Conservation (phyloP, 2,113 vertebrate species). For the Rhabdomys dilectus region DNA sequence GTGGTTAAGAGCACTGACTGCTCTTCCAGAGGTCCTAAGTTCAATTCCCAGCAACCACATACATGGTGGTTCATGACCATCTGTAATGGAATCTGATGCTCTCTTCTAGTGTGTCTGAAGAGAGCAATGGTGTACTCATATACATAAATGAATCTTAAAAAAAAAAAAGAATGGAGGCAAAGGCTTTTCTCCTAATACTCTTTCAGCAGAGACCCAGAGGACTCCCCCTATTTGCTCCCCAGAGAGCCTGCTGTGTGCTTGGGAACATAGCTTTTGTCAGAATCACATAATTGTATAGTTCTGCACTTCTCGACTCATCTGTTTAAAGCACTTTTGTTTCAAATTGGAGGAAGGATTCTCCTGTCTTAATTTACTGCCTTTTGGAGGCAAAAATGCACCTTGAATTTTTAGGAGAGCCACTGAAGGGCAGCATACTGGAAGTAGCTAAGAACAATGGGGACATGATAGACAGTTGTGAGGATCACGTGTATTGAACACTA, state of each 20-base stretch:
- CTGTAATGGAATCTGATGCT: too few relatives aligned
- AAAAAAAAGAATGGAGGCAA: neutral
- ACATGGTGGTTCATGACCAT: too few relatives aligned
- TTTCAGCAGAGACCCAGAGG: neutral
- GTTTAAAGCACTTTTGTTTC: neutral
- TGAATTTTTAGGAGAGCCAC: neutral
- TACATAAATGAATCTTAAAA: neutral
- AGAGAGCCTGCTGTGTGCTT: neutral
- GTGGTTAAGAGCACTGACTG: too few relatives aligned
- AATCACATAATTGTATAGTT: neutral
- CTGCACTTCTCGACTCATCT: neutral
- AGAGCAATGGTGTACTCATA: too few relatives aligned
- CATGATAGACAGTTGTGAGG: neutral
- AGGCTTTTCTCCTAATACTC: neutral
- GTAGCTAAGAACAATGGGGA: too few relatives aligned
- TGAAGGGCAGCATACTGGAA: neutral
- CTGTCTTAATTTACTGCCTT: slow-evolving; percentile 39
- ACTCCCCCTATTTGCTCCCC: neutral
- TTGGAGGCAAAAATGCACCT: slow-evolving; percentile 36
- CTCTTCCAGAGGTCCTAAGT: too few relatives aligned
- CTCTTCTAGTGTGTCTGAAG: too few relatives aligned
- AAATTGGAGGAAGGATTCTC: slow-evolving; percentile 10
- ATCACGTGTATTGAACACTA: neutral
- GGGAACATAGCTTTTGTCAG: neutral
- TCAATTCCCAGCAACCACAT: too few relatives aligned